phyloP scores from a whole-genome alignment of 2,888 invertebrate species.

The Silvanus unidentatus region DNA sequence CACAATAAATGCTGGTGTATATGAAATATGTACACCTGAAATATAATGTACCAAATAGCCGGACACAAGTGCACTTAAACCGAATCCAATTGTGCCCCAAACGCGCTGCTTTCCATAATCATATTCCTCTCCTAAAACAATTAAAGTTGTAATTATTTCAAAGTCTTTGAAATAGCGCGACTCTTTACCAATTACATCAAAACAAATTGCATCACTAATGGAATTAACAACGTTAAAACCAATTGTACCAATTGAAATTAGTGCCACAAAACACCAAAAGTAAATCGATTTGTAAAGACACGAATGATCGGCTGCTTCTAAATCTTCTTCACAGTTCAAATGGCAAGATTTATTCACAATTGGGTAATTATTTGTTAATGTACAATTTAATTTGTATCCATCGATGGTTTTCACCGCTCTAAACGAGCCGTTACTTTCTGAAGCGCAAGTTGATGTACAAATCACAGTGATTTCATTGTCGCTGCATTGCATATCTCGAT shows the following conservation, averaged over 20 bases:
- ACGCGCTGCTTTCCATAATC: slow-evolving; percentile 75
- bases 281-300: slow-evolving; percentile 53
- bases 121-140: slow-evolving; percentile 55
- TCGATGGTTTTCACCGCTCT: too few species aligned
- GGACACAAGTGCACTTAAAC: slow-evolving; percentile 63
- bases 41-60: slow-evolving; percentile 65
- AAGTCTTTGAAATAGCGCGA: background rate
- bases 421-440: too few species aligned
- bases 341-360: slow-evolving; percentile 3
- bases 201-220: slow-evolving; percentile 81
- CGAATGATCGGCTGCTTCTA: slow-evolving; percentile 17
- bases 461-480: too few species aligned
- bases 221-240: slow-evolving; percentile 77
- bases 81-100: slow-evolving; percentile 79
- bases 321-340: slow-evolving; percentile 24
- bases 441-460: too few species aligned
- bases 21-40: slow-evolving; percentile 54
- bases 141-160: slow-evolving; percentile 4
- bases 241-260: slow-evolving; percentile 66
- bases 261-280: slow-evolving; percentile 66
- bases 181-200: slow-evolving; percentile 2
- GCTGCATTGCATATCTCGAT: too few species aligned
- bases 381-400: too few species aligned
- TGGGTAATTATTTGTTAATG: too few species aligned
- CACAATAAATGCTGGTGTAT: slow-evolving; percentile 67